Base-by-base conservation (phyloP, 2,113 vertebrate genomes). In the Myanophis thanlyinensis region DNA sequence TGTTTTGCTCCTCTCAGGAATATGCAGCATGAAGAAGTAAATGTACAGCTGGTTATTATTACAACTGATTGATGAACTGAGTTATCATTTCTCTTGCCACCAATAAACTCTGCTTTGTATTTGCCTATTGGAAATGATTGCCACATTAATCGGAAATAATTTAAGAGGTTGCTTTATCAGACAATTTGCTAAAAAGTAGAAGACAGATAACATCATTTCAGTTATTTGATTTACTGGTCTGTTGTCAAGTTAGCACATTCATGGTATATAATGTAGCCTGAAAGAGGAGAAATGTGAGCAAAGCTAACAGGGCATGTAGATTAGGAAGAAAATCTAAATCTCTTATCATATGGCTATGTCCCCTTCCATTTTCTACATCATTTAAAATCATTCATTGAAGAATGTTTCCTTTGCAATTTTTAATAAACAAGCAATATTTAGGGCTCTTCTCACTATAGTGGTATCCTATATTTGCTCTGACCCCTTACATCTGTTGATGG, bases 141-240 rank as follows among this genome's bases (percentile, higher is more conserved):
- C 59, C 23, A 88, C 92, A 89, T 96, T 96, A 93, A 94, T 92
- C 93, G 23, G 22, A 48, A 48, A 52, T 91, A 96, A 94, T 95
- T 95, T 95, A 93, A 94, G 94, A 96, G 95, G 91, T 92, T 96
- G 56, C 40, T 18, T 96, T 95, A 94, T 95, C 53, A 93, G 91
- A 93, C 18, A 87, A 44, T 92, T 91, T 73, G 0, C 92, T 94
- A 90, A 93, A 94, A 94, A 95, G 93, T 85, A 93, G 89, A 40
- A 90, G 91, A 85, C 46, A 87, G 44, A 0, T 73, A 94, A 93
- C 93, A 92, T 67, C 11, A 18, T 25, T 93, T 93, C 23, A 62
- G 93, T 95, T 92, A 59, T 85, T 20, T 89, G 44, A 9, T 88
- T 95, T 51, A 30, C 51, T 93, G 91, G 59, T 23, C 48, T 95